Base-by-base conservation (phyloP, 2,113 vertebrate species). In the Dendrocopos noguchii region DNA sequence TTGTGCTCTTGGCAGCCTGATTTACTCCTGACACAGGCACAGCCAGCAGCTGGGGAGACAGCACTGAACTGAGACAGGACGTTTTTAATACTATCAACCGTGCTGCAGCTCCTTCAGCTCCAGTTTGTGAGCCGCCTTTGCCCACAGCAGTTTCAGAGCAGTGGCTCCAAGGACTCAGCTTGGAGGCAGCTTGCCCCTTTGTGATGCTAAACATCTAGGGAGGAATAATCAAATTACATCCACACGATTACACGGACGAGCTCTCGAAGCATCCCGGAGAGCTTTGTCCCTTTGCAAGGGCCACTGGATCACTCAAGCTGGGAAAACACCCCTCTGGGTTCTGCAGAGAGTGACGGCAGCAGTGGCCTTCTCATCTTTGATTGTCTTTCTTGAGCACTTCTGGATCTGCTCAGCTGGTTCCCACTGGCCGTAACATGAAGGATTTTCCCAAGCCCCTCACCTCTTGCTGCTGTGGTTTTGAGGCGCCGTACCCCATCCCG, bases 181-280 rank as follows among this genome's bases (percentile, higher is more conserved):
- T 17, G 12, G 10, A 59, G 31, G n/a, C 19, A 1, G 80, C 63
- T 66, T 66, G 75, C 82, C 66, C 80, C 70, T 94, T 91, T 84
- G 84, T 73, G 63, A 88, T 84, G 86, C 52, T 78, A 36, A 95
- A 60, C 70, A 47, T 46, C 59, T 10, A 65, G 94, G 74, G 88
- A 83, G n/a, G 78, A 60, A 90, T 94, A 95, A 97, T 97, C 73
- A 65, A 75, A 95, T 96, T 88, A 95, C 11, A 34, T 73, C 78
- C 74, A 70, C 74, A 21, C 14, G 0, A 86, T 66, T 86, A 64
- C 55, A 3, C 3, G 60, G 70, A 22, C 5, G 10, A 94, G 65
- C 16, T 39, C 53, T 21, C 4, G 6, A 47, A 74, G 70, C 46
- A 29, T 74, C 88, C 88, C 59, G 9, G 44, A 13, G 90, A 22